Evolutionary conservation across 1,140 invertebrate genomes (phyloP), one percentile per base, ranked within the genome.

Genomic region (Pseudomyrmex sp.): DNA sequence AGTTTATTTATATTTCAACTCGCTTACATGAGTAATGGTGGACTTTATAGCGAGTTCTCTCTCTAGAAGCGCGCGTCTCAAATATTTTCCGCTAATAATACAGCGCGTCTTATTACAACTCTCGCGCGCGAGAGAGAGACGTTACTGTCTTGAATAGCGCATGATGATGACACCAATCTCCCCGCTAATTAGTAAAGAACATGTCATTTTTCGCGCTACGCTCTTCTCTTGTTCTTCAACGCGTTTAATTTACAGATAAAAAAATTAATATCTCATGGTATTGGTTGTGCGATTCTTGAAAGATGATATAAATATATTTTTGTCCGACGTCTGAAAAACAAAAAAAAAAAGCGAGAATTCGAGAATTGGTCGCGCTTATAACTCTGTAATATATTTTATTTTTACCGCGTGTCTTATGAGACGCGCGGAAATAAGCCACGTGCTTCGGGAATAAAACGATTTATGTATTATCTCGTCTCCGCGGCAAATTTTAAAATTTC

Each of bases 401-500:
- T 69, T 10, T 15, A 46, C 35, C 18, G 35, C 35, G 20, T 4
- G 20, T 54, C 46, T 20, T 72, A 80, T 59, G 66, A 80, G 48
- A 35, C 35, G 65, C 20, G 23, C 52, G 68, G 65, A 72, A 86
- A 87, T 87, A 87, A 87, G 75, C 61, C 69, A 54, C 50, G 56
- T 46, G 7, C 44, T 56, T 69, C 35, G 46, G 58, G 35, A 62
- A 73, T 70, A 76, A 77, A 88, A 85, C 86, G 65, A 66, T 89
- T 89, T 88, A 77, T 85, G 62, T 69, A 82, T 88, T 84, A 83
- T 72, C 73, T 54, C 8, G 61, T 76, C 63, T 83, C 54, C 58
- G 70, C 68, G 59, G 85, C 70, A 90, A 90, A 91, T 91, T 91
- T 84, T 80, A 88, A 91, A 90, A 91, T 90, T 91, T 87, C 77